Evolutionary conservation across 2,113 vertebrate genomes (phyloP).

Genomic region (Chloroceryle aenea): DNA sequence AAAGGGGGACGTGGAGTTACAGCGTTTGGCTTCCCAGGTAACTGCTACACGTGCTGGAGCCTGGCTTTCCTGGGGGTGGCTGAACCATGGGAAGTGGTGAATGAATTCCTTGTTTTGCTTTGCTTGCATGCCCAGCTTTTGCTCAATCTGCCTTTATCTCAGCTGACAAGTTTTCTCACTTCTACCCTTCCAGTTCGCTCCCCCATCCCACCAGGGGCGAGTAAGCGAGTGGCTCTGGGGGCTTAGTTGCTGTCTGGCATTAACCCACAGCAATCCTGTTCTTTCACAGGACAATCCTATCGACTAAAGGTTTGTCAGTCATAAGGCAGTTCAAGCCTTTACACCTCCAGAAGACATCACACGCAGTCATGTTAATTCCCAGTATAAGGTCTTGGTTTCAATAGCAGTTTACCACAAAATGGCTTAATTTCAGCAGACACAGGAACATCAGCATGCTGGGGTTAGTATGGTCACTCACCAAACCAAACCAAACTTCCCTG

Average conservation of each 20-base stretch:
- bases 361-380: neutral
- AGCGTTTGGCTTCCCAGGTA: neutral
- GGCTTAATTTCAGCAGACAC: neutral
- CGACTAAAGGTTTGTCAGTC: neutral
- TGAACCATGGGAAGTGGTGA: neutral
- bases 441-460: neutral
- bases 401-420: neutral
- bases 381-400: neutral
- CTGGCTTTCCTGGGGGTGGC: neutral
- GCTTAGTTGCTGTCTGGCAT: neutral
- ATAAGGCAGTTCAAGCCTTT: neutral
- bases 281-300: neutral
- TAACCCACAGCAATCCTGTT: neutral
- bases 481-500: neutral
- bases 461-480: neutral
- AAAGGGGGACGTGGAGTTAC: too few species aligned
- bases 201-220: neutral
- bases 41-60: fast-evolving
- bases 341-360: neutral
- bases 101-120: neutral
- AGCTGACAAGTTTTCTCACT: neutral
- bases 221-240: neutral
- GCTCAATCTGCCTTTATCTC: neutral
- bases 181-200: neutral
- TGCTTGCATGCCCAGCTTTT: neutral